Percentiles rank a stretch among this genome's conserved stretches.
Evolutionary conservation across 2,797 vertebrate species (phyloP).

Genomic region (Onychomys torridus): DNA sequence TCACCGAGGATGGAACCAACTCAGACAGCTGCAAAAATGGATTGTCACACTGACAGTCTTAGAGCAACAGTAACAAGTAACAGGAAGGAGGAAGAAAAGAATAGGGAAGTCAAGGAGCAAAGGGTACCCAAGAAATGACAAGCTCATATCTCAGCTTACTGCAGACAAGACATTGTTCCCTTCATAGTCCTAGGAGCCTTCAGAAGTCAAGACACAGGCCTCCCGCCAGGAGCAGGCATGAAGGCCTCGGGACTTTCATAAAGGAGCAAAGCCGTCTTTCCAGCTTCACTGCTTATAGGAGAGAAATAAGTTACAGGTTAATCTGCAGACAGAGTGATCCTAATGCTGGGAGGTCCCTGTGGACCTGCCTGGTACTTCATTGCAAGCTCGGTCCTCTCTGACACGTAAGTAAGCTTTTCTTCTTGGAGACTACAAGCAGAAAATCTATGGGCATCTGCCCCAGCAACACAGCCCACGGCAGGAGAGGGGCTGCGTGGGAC

Average conservation of each 20-base stretch:
- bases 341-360: slow-evolving; percentile 95
- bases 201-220: slow-evolving; percentile 28
- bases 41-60: slow-evolving; percentile 4
- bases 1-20: slow-evolving; percentile 39
- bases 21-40: slow-evolving; percentile 18
- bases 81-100: not conserved
- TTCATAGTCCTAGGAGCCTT: slow-evolving; percentile 67
- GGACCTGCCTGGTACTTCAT: slow-evolving; percentile 90
- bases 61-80: slow-evolving; percentile 51
- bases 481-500: slow-evolving; percentile 85
- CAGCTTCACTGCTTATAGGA: slow-evolving; percentile 50
- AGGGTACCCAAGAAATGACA: slow-evolving; percentile 50
- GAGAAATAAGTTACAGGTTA: slow-evolving; percentile 75
- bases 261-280: slow-evolving; percentile 69
- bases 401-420: slow-evolving; percentile 91
- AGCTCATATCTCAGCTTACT: slow-evolving; percentile 59
- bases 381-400: slow-evolving; percentile 90
- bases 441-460: slow-evolving; percentile 91
- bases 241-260: slow-evolving; percentile 52
- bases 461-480: slow-evolving; percentile 84
- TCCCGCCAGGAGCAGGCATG: slow-evolving; percentile 60
- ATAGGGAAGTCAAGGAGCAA: not conserved
- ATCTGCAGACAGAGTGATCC: slow-evolving; percentile 95
- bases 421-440: slow-evolving; percentile 97
- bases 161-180: slow-evolving; percentile 66